Conservation (phyloP, 2,888 invertebrate species). For the Drosophila rubida region DNA sequence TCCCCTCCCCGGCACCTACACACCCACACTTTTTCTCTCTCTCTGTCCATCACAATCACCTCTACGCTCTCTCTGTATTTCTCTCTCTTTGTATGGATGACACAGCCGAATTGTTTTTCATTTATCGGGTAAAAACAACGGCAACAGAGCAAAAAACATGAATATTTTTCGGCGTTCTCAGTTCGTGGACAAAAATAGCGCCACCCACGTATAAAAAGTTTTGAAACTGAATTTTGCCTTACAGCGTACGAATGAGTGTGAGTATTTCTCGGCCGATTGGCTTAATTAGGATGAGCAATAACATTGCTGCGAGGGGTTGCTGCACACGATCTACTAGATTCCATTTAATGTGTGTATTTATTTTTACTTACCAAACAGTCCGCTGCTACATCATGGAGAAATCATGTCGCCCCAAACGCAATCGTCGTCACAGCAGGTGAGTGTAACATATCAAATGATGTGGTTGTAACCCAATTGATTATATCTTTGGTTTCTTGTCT, state of each 20-base stretch:
- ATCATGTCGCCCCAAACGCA: slow-evolving; percentile 87
- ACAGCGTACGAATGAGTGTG: slow-evolving; percentile 39
- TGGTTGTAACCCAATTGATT: not conserved
- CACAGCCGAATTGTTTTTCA: slow-evolving; percentile 50
- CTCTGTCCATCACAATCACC: not conserved
- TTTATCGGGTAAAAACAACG: slow-evolving; percentile 62
- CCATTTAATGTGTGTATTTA: slow-evolving; percentile 14
- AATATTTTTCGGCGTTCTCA: slow-evolving; percentile 50
- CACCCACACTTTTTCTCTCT: not conserved
- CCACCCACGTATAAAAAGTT: slow-evolving; percentile 69
- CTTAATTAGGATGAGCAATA: slow-evolving; percentile 62
- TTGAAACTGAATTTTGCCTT: slow-evolving; percentile 69
- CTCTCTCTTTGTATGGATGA: slow-evolving; percentile 21
- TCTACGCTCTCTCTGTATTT: not conserved
- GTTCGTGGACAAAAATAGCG: slow-evolving; percentile 69
- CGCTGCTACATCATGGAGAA: slow-evolving; percentile 55
- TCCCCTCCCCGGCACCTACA: not conserved
- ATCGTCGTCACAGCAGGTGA: slow-evolving; percentile 90
- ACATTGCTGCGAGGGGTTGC: slow-evolving; percentile 15
- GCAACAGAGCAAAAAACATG: slow-evolving; percentile 70
- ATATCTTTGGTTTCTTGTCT: not conserved
- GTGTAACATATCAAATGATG: not conserved
- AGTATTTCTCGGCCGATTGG: slow-evolving; percentile 45
- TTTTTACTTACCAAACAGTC: slow-evolving; percentile 33
- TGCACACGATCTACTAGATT: slow-evolving; percentile 29